These are phyloP conservation scores for Syrrhaptes paradoxus DNA, from an alignment of 2,113 vertebrate species.

Conservation along the genomic window DNA sequence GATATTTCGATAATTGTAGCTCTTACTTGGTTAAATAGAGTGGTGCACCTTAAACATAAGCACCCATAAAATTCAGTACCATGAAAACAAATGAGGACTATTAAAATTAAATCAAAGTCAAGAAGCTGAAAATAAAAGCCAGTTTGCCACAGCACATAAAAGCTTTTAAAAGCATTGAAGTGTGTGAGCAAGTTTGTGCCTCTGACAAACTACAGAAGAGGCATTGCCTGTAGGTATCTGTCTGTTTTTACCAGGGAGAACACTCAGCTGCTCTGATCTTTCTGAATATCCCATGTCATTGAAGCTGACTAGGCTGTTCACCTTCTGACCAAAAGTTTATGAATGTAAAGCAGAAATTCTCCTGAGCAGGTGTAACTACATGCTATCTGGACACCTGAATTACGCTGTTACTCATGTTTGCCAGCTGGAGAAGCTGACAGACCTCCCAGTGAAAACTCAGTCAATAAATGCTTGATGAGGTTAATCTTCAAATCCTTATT, in stretches of 20 bases:
- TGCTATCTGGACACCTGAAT: not conserved
- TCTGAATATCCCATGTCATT: not conserved
- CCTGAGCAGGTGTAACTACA: not conserved
- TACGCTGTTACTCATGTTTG: fast-evolving
- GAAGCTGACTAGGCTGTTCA: not conserved
- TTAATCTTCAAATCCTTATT: not conserved
- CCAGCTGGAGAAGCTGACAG: not conserved
- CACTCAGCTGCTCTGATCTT: not conserved
- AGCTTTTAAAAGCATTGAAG: not conserved
- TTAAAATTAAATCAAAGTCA: not conserved
- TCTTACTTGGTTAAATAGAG: not conserved
- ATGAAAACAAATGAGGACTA: not conserved
- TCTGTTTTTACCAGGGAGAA: not conserved
- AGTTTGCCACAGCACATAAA: not conserved
- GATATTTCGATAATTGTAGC: not conserved
- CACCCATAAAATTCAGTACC: not conserved
- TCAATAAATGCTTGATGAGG: not conserved
- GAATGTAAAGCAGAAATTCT: not conserved
- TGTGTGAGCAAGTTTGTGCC: not conserved
- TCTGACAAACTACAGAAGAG: not conserved
- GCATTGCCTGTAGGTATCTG: not conserved
- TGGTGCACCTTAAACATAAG: not conserved
- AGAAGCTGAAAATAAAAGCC: not conserved
- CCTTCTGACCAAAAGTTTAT: not conserved
- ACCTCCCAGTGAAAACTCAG: not conserved